Base-by-base conservation (phyloP, 2,113 vertebrate genomes). In the Phainopepla nitens region DNA sequence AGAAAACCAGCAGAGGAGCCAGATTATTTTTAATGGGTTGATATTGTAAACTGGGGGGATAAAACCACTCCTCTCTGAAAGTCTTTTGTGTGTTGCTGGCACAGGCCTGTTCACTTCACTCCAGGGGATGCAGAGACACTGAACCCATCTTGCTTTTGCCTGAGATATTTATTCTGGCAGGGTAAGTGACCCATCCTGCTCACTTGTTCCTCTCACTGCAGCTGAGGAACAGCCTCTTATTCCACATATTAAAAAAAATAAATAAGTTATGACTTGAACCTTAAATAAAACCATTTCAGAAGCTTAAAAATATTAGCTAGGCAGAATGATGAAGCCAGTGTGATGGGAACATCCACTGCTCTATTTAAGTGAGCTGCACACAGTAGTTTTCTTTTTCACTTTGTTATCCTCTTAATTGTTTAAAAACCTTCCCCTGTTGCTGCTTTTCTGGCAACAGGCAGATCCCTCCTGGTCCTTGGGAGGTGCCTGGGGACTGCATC, bases 111-210 rank as follows among this genome's bases (percentile, higher is more conserved):
- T 64, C 33, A 14, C 47, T 44, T 31, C 5, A 4, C 85, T 58
- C 78, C 75, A 6, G 50, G 76, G 76, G 81, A 19, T 73, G 81
- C 84, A 45, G 81, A 50, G 23, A 7, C 60, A 49, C 84, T 71
- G 73, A 83, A 15, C 51, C 70, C 69, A 42, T 78, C 62, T 15
- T 15, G 41, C 61, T 82, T 41, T 58, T 29, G 17, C 53, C 25
- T 29, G 82, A 16, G 72, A 23, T 85, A 44, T 90, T 96, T 89
- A 10, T 85, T 51, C 92, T 90, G 94, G 92, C 88, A 79, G 60
- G 65, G 44, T 49, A 22, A 29, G 41, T 15, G 42, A 81, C 69
- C 64, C 13, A 5, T 73, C 83, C 79, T 78, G 90, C 91, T 93
- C 65, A 11, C 71, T 92, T 60, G 56, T 84, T 90, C 85, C 85